Evolutionary conservation across 2,888 invertebrate species (phyloP).

Genomic region (Cerastis rubricosa): DNA sequence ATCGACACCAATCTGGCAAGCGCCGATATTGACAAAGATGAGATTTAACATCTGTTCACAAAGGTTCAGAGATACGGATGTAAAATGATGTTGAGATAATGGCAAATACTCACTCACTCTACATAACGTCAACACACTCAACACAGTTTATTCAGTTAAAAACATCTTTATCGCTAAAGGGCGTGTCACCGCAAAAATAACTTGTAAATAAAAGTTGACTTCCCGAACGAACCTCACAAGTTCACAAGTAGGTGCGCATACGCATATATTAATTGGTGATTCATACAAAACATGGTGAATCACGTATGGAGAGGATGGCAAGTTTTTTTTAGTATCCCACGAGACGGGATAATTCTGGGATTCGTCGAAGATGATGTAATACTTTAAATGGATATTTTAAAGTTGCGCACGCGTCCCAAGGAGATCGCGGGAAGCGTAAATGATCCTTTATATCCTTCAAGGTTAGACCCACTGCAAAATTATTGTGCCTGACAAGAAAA

Average conservation of each 20-base stretch:
- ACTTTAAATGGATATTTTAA: conserved; percentile 68
- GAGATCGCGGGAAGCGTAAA: conserved; percentile 53
- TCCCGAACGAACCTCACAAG: conserved; percentile 50
- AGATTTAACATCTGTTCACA: not conserved
- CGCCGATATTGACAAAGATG: not conserved
- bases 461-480: conserved; percentile 58
- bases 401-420: conserved; percentile 36
- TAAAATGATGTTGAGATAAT: not conserved
- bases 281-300: conserved; percentile 76
- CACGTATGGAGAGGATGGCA: conserved; percentile 70
- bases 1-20: not conserved
- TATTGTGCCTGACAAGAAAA: conserved; percentile 65
- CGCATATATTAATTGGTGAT: conserved; percentile 74
- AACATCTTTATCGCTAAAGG: conserved; percentile 40
- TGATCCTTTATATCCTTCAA: conserved; percentile 58
- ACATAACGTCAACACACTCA: not conserved
- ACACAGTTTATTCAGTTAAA: conserved; percentile 10
- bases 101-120: not conserved
- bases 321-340: conserved; percentile 62
- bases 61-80: conserved; percentile 1
- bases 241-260: conserved; percentile 50
- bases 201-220: conserved; percentile 56
- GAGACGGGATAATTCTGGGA: conserved; percentile 67
- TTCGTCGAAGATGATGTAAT: conserved; percentile 74
- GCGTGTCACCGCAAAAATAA: conserved; percentile 48